phyloP scores from a whole-genome alignment of 2,113 vertebrate species.

The Rhinolophus sinicus region DNA sequence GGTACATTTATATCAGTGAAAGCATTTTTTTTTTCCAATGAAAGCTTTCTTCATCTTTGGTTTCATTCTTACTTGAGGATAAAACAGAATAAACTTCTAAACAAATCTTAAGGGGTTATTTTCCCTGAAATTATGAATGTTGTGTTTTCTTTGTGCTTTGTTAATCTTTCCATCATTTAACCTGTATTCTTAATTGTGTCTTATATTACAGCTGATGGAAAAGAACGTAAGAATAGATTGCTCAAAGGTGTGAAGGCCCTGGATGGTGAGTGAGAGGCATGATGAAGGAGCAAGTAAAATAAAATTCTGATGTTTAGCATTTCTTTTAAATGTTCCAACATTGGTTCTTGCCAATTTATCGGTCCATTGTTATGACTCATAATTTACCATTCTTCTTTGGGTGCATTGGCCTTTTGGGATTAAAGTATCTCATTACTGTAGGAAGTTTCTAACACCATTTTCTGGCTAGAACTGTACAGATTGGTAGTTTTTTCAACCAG shows the following conservation, averaged over 20 bases:
- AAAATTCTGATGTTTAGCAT: background rate
- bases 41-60: constrained; percentile 21
- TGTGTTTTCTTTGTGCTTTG: background rate
- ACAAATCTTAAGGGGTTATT: background rate
- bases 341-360: background rate
- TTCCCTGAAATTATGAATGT: background rate
- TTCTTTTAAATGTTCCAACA: constrained; percentile 19
- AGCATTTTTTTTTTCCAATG: too few relatives aligned
- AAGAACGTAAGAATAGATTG: constrained; percentile 21
- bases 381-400: constrained; percentile 15
- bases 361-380: background rate
- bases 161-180: background rate
- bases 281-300: background rate
- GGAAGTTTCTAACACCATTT: background rate
- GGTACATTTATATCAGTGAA: background rate
- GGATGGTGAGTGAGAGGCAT: constrained; percentile 54
- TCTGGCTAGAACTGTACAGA: background rate
- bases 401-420: background rate
- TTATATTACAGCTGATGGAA: constrained; percentile 50
- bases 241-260: background rate
- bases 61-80: background rate
- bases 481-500: background rate
- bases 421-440: background rate
- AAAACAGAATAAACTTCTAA: constrained; percentile 33
- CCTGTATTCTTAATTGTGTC: background rate